Conservation (phyloP, 2,888 invertebrate genomes). For the Agrotis puta region DNA sequence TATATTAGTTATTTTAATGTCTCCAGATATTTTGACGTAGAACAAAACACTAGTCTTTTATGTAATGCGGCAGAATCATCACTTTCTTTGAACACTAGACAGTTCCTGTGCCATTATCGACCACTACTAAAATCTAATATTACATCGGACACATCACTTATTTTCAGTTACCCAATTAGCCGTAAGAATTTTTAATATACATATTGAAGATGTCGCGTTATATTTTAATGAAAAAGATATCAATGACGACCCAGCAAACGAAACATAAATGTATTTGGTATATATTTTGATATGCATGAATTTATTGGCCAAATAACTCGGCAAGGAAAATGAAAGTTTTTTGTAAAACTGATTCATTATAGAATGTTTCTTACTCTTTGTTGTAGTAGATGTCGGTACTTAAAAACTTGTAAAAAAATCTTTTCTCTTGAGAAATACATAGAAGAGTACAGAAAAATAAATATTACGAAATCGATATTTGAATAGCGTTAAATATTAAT, state of each 20-base stretch:
- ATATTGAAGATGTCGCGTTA: constrained; percentile 76
- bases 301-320: constrained; percentile 82
- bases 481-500: constrained; percentile 82
- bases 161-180: constrained; percentile 80
- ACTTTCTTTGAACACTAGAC: constrained; percentile 37
- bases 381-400: constrained; percentile 85
- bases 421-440: constrained; percentile 77
- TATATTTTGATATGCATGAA: constrained; percentile 89
- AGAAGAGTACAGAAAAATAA: constrained; percentile 80
- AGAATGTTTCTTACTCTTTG: constrained; percentile 73
- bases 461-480: constrained; percentile 79
- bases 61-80: constrained; percentile 68
- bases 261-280: constrained; percentile 81
- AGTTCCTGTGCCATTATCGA: constrained; percentile 17
- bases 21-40: constrained; percentile 70
- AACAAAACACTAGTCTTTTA: constrained; percentile 80
- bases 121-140: constrained; percentile 19
- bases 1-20: constrained; percentile 65
- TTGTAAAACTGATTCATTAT: constrained; percentile 75
- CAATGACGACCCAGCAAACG: constrained; percentile 74
- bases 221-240: constrained; percentile 80
- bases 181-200: constrained; percentile 76
- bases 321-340: constrained; percentile 72
- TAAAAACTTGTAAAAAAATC: constrained; percentile 79
- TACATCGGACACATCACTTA: constrained; percentile 48